Conservation (phyloP, 2,888 invertebrate genomes). For the Nephrotoma flavescens region DNA sequence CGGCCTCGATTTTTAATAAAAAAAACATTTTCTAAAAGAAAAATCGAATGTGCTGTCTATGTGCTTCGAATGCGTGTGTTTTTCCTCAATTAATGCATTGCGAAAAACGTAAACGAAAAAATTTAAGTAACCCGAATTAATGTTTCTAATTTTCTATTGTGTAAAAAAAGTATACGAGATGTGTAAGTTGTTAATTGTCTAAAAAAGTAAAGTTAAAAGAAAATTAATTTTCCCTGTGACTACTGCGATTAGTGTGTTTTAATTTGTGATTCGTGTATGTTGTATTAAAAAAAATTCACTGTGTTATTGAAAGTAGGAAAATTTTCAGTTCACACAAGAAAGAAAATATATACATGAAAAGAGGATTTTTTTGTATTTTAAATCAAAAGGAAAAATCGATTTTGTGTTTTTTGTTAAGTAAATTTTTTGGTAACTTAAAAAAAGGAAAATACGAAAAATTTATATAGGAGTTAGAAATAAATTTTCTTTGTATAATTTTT, state of each 20-base stretch:
- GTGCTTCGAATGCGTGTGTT: background rate
- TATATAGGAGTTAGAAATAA: background rate
- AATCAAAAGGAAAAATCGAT: background rate
- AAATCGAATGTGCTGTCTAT: background rate
- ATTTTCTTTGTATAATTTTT: background rate
- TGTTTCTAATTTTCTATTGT: background rate
- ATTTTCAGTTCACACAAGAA: background rate
- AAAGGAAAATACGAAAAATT: background rate
- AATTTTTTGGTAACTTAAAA: background rate
- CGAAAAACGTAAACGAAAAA: background rate
- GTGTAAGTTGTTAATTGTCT: background rate
- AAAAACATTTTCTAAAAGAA: background rate
- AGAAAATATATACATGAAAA: background rate
- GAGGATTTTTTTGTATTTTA: background rate
- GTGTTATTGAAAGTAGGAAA: background rate
- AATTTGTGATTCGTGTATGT: background rate
- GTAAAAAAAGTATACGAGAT: background rate
- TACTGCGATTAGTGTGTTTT: background rate
- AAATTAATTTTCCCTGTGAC: background rate
- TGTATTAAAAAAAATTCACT: background rate
- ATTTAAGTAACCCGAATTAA: background rate
- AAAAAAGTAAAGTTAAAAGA: background rate
- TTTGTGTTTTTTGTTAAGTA: background rate
- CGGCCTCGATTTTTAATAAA: background rate
- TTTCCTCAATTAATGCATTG: background rate